phyloP scores from a whole-genome alignment of 2,797 vertebrate species.

The Anguilla megastoma region DNA sequence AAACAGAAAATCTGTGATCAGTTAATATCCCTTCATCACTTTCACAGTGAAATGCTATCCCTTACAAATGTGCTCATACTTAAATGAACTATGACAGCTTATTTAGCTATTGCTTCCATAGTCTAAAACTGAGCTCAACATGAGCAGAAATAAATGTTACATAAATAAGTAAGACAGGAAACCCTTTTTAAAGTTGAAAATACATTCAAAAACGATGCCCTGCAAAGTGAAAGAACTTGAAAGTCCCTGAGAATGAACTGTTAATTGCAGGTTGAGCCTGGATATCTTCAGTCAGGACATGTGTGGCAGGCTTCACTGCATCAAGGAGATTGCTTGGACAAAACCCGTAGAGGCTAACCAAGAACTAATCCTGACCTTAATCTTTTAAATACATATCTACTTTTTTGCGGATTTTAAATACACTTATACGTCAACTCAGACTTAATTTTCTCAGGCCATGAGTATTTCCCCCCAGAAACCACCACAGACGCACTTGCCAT shows the following conservation, averaged over 20 bases:
- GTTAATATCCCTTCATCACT: neutral
- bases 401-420: constrained; percentile 5
- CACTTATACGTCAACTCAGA: neutral
- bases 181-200: neutral
- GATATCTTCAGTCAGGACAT: neutral
- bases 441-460: neutral
- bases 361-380: neutral
- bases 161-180: neutral
- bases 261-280: neutral
- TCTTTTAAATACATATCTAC: neutral
- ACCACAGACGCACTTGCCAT: neutral
- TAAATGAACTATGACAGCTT: neutral
- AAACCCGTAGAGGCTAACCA: neutral
- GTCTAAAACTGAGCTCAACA: neutral
- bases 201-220: neutral
- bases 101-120: neutral
- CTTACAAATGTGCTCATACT: neutral
- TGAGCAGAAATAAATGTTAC: neutral
- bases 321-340: neutral
- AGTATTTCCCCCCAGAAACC: neutral
- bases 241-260: neutral
- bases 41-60: neutral
- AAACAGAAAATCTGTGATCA: neutral
- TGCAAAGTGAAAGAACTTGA: neutral
- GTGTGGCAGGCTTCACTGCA: neutral